These are phyloP conservation scores for Chauna torquata DNA, from an alignment of 2,113 vertebrate species.

Conservation along the genomic window DNA sequence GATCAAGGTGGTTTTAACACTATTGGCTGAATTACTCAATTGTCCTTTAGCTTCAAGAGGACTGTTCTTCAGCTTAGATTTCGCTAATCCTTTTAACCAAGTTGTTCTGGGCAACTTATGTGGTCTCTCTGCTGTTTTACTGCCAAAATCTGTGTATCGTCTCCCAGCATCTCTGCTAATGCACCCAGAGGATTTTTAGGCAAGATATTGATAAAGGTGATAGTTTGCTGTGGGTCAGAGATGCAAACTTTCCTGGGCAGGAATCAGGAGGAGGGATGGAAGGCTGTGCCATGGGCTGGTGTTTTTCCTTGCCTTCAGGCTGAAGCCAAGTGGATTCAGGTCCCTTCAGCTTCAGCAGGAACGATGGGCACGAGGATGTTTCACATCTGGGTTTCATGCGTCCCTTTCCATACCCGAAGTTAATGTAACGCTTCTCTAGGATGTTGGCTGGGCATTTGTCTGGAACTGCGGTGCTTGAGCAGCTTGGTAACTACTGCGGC, in stretches of 20 bases:
- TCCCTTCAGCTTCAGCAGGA: not conserved
- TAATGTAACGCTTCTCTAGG: accelerated
- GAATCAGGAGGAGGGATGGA: not conserved
- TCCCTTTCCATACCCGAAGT: not conserved
- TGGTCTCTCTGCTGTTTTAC: not conserved
- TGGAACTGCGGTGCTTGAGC: not conserved
- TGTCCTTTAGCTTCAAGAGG: not conserved
- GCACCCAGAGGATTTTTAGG: not conserved
- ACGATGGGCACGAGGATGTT: accelerated
- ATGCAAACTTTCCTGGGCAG: accelerated
- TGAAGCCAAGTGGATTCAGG: not conserved
- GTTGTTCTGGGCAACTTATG: accelerated
- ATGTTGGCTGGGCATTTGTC: not conserved
- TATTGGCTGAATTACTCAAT: accelerated
- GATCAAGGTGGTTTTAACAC: not conserved
- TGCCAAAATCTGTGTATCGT: accelerated
- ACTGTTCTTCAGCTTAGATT: not conserved
- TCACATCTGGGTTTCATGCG: not conserved
- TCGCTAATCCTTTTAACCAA: accelerated
- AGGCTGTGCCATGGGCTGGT: accelerated
- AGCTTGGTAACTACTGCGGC: accelerated
- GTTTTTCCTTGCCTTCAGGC: not conserved
- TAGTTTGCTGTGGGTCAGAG: not conserved
- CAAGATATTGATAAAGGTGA: accelerated
- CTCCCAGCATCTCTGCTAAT: not conserved